phyloP scores from a whole-genome alignment of 2,113 vertebrate species.

The Lipotes vexillifer region DNA sequence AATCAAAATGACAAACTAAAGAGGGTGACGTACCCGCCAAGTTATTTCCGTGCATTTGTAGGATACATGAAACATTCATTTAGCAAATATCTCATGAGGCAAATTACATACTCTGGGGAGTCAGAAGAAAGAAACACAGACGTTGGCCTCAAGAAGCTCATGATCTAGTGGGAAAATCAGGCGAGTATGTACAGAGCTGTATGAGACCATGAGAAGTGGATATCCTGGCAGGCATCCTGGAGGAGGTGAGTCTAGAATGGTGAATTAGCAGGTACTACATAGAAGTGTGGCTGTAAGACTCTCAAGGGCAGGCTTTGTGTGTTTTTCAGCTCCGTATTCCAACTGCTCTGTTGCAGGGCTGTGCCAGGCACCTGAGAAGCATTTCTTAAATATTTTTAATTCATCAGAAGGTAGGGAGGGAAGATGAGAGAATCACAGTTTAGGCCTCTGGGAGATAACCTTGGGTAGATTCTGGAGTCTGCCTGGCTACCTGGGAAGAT shows the following conservation, averaged over 20 bases:
- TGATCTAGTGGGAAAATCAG: neutral
- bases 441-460: neutral
- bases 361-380: neutral
- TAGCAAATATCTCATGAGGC: neutral
- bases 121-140: neutral
- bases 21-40: neutral
- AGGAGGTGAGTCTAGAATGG: neutral
- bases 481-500: neutral
- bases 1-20: neutral
- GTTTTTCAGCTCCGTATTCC: neutral
- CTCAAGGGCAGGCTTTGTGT: neutral
- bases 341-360: neutral
- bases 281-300: neutral
- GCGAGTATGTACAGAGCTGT: neutral
- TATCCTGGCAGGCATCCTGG: neutral
- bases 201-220: neutral
- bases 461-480: neutral
- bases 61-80: neutral
- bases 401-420: neutral
- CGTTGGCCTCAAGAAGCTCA: neutral
- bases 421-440: neutral
- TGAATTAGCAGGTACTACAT: neutral
- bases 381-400: neutral
- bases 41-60: rapidly evolving
- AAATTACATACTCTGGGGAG: neutral